Percentiles rank a stretch among this genome's conserved stretches.
Conservation (phyloP, 2,113 vertebrate genomes). For the Tylochromis polylepis region DNA sequence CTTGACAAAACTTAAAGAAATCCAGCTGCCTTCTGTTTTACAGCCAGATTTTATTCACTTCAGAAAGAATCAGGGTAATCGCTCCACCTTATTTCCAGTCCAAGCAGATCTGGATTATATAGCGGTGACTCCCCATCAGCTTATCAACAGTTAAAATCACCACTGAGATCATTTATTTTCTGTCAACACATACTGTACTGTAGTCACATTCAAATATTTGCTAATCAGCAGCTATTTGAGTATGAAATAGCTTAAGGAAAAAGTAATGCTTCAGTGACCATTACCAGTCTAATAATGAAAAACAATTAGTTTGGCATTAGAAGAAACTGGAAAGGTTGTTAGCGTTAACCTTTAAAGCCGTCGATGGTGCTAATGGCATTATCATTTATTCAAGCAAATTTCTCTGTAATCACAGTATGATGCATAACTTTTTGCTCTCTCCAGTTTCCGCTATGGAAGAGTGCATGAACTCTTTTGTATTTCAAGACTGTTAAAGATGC, state of each 20-base stretch:
- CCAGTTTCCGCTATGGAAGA: neutral
- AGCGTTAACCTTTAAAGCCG: slow-evolving; percentile 6
- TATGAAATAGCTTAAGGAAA: slow-evolving; percentile 16
- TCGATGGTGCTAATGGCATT: slow-evolving; percentile 15
- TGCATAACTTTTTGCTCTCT: neutral
- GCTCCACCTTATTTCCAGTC: neutral
- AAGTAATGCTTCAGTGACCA: neutral
- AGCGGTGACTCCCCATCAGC: neutral
- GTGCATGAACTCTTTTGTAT: neutral
- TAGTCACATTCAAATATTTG: neutral
- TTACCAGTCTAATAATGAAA: slow-evolving; percentile 14
- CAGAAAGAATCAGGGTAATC: neutral
- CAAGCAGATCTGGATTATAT: neutral
- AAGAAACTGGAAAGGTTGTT: slow-evolving; percentile 7
- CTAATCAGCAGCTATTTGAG: neutral
- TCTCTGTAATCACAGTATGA: slow-evolving; percentile 17
- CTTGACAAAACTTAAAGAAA: neutral
- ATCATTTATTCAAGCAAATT: slow-evolving; percentile 18
- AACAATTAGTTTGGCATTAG: slow-evolving; percentile 10
- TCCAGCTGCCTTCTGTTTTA: neutral
- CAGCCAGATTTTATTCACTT: neutral
- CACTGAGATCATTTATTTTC: neutral
- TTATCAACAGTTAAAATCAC: neutral
- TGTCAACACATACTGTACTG: neutral
- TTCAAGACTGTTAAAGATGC: slow-evolving; percentile 4